Base-by-base conservation (phyloP, 2,888 invertebrate genomes). In the Embidobia sp. region DNA sequence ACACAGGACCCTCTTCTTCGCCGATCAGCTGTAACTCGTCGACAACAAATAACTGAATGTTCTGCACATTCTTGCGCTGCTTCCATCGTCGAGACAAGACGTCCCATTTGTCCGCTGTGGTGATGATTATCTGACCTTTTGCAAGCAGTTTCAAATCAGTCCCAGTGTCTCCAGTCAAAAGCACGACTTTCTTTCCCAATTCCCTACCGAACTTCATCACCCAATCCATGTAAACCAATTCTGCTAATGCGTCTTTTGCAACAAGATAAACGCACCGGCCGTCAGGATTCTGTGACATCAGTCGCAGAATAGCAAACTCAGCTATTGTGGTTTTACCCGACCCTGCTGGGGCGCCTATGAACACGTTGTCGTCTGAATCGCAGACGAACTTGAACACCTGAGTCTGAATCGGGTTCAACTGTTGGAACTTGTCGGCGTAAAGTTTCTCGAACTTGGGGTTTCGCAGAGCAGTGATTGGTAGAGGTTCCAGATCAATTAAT, bases 51-150 rank as follows among this genome's bases (percentile, higher is more conserved):
- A 99, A 91, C 74, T 97, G 96, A 5, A 99, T 95, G 85, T 97
- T 98, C 86, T 99, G 99, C 0, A 99, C 98, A 88, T 98, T 98
- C 90, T 99, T 99, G 26, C 99, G 93, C 85, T 99, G 99, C 85
- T 99, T 99, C 99, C 99, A 99, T 78, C 99, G 92, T 61, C 99
- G 92, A 0, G 99, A 99, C 1, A 99, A 91, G 2, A 99, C 97
- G 88, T 99, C 99, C 99, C 99, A 99, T 84, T 98, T 98, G 86
- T 99, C 98, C 0, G 98, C 98, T 0, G 98, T 99, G 2, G 97
- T 96, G 77, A 99, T 94, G 37, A 99, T 95, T n/a, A 99, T 94
- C 89, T 99, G 97, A 0, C 97, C 98, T 88, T 97, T 96, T 31
- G 96, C 96, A 13, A 98, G 90, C 0, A 96, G 89, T 87, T 99